Percentiles rank a stretch among this genome's conserved stretches.
Conservation (phyloP, 2,888 invertebrate species). For the Acrobasis repandana region DNA sequence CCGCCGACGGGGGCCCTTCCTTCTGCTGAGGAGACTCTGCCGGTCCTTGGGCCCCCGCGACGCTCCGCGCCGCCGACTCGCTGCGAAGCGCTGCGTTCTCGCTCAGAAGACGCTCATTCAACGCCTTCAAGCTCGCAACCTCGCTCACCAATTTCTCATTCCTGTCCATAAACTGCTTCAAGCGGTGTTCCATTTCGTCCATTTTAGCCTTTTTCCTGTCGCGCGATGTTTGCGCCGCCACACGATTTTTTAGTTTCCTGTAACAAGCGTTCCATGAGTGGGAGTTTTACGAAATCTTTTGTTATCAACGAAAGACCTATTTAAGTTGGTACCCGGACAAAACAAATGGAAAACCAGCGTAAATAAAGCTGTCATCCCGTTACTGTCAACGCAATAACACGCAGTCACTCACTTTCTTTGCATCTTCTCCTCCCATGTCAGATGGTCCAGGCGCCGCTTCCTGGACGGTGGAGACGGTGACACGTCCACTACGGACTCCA, state of each 20-base stretch:
- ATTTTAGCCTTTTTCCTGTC: conserved; percentile 97
- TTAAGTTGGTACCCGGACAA: conserved; percentile 21
- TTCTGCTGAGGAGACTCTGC: conserved; percentile 98
- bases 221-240: conserved; percentile 98
- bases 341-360: conserved; percentile 27
- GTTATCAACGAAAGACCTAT: conserved; percentile 14
- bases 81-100: conserved; percentile 85
- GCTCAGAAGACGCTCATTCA: conserved; percentile 86
- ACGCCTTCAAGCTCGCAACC: conserved; percentile 85
- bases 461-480: conserved; percentile 61
- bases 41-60: conserved; percentile 88
- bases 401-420: conserved; percentile 89
- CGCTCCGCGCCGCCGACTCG: conserved; percentile 85
- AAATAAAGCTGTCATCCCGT: conserved; percentile 32
- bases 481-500: conserved; percentile 59
- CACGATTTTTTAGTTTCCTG: conserved; percentile 97
- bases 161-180: conserved; percentile 84
- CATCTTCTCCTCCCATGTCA: conserved; percentile 93
- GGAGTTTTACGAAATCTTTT: neutral
- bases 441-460: conserved; percentile 91
- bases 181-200: conserved; percentile 92
- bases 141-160: conserved; percentile 86
- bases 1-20: conserved; percentile 89
- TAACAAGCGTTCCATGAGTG: neutral
- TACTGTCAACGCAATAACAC: conserved; percentile 39